Conservation (phyloP, 1,140 invertebrate species). For the Harpegnathos saltator region DNA sequence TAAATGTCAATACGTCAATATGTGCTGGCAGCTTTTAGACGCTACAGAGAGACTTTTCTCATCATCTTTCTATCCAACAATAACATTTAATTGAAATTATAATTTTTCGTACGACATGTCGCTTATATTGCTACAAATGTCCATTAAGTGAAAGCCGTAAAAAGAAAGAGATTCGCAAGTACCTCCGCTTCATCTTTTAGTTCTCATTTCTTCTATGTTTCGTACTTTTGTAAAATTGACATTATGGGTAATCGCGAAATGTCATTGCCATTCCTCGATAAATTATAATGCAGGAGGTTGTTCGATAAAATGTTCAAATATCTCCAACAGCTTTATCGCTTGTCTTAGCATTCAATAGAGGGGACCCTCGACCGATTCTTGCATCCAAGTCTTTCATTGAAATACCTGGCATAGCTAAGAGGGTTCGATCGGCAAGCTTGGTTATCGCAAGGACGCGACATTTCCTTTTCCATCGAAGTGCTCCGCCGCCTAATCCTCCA, state of each 20-base stretch:
- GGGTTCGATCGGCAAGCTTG: slow-evolving; percentile 33
- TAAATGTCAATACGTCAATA: too few relatives aligned
- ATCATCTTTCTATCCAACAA: not conserved
- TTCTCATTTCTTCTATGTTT: too few relatives aligned
- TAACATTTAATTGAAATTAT: not conserved
- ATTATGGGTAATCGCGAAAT: not conserved
- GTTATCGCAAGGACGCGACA: slow-evolving; percentile 61
- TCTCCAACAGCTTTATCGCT: not conserved
- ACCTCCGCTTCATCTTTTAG: not conserved
- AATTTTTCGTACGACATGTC: not conserved
- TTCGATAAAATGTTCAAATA: slow-evolving; percentile 14
- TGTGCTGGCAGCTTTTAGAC: not conserved
- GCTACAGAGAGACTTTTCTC: not conserved
- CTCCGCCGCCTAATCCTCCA: slow-evolving; percentile 53
- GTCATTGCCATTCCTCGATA: not conserved
- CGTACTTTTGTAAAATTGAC: not conserved
- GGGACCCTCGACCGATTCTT: not conserved
- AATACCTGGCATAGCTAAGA: slow-evolving; percentile 29
- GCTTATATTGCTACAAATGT: not conserved
- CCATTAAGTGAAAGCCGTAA: too few relatives aligned
- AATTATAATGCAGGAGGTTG: not conserved
- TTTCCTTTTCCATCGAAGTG: slow-evolving; percentile 68
- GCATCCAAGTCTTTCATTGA: slow-evolving; percentile 23
- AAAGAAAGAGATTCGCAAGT: not conserved
- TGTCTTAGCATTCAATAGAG: slow-evolving; percentile 25